Percentiles rank a stretch among this genome's conserved stretches.
Conservation (phyloP, 2,888 invertebrate species). For the Pseudoips prasinana region DNA sequence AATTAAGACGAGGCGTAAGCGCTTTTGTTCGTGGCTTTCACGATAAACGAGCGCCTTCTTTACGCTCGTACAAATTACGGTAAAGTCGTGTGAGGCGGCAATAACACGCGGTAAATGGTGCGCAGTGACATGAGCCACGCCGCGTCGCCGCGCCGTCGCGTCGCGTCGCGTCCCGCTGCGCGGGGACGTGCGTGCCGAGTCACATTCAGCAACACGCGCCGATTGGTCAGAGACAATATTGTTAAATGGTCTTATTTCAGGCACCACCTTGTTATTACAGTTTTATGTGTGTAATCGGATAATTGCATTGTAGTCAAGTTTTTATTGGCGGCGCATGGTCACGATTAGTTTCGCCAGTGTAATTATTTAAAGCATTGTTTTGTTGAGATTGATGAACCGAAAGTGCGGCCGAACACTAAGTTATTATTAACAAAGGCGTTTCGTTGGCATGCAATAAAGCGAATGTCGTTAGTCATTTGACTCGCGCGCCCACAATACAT, state of each 20-base stretch:
- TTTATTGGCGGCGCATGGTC: constrained; percentile 53
- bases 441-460: constrained; percentile 43
- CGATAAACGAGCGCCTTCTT: constrained; percentile 59
- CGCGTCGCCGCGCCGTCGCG: constrained; percentile 3
- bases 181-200: constrained; percentile 27
- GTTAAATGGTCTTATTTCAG: constrained; percentile 45
- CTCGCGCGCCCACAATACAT: constrained; percentile 25
- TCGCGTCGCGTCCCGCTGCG: constrained; percentile 3
- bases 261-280: constrained; percentile 52
- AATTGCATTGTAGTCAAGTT: constrained; percentile 42
- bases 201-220: constrained; percentile 23
- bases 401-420: constrained; percentile 43
- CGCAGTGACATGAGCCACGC: constrained; percentile 31
- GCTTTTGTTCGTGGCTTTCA: constrained; percentile 71
- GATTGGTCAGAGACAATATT: constrained; percentile 62
- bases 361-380: constrained; percentile 60
- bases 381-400: constrained; percentile 64
- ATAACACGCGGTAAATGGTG: constrained; percentile 39
- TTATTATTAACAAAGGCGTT: constrained; percentile 55
- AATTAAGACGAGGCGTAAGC: constrained; percentile 77
- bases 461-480: constrained; percentile 39
- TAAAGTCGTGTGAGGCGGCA: constrained; percentile 49
- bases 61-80: constrained; percentile 51
- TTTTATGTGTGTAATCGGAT: constrained; percentile 63
- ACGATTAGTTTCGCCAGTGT: constrained; percentile 57